Base-by-base conservation (phyloP, 2,888 invertebrate genomes). In the Trichopria drosophilae region DNA sequence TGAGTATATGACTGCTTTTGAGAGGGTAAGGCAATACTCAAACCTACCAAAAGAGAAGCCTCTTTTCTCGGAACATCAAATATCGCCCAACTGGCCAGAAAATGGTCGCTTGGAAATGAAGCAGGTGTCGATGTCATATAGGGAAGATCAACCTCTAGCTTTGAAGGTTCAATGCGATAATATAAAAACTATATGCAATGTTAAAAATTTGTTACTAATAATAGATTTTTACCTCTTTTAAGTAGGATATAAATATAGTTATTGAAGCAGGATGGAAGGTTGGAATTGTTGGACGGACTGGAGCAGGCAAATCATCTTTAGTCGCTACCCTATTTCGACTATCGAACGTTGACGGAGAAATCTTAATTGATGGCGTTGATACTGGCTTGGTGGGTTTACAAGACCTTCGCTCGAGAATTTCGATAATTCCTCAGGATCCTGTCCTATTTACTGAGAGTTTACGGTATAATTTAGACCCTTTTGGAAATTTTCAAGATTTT, bases 241-340 rank as follows among this genome's bases (percentile, higher is more conserved):
- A 26, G 2, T 20, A 73, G 72, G 51, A 86, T 67, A 78, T 91
- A n/a, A 86, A 85, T 62, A 73, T 90, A 42, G 76, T 76, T 2
- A 84, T 91, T 51, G 80, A 87, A 66, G 81, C 85, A 34, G 85
- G 84, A 18, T 85, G 87, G 81, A 88, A 87, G 83, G 80, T 90
- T 18, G 90, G 90, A 3, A 84, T 91, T 6, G 87, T 90, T 3
- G 91, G 92, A 0, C 77, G 91, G 62, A 92, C 92, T 0, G 92
- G 92, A 0, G 91, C 91, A 1, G 92, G 91, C 10, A 90, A 90
- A 71, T 86, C 87, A 0, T 88, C 88, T 0, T 75, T 88, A 36
- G 86, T 90, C 62, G 80, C 87, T 0, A 87, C 88, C 2, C 75
- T 94, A 16, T 93, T 93, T 73, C 87, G 94, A 50, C 72, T 97